Conservation (phyloP, 1,140 invertebrate species). For the Panonychus citri region DNA sequence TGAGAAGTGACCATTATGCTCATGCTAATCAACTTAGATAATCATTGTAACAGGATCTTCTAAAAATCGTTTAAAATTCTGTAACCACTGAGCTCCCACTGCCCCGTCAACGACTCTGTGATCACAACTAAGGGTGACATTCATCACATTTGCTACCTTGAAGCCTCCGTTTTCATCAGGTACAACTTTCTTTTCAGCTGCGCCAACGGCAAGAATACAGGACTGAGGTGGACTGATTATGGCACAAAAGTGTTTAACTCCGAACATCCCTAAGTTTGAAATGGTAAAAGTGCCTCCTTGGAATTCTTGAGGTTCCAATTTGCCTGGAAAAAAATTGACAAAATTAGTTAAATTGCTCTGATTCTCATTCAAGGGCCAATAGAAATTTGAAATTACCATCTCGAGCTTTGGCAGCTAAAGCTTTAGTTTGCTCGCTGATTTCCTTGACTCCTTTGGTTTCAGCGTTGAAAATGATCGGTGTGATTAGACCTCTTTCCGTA, state of each 20-base stretch:
- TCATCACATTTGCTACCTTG: constrained; percentile 30
- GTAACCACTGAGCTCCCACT: constrained; percentile 41
- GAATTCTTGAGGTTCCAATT: constrained; percentile 87
- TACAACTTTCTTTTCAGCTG: constrained; percentile 30
- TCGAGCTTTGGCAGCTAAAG: constrained; percentile 65
- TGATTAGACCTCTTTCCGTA: constrained; percentile 82
- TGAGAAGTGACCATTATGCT: too few relatives aligned
- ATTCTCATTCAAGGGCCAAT: neutral
- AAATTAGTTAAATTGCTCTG: too few relatives aligned
- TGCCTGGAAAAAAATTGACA: constrained; percentile 21
- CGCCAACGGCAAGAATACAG: constrained; percentile 40
- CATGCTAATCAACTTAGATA: constrained; percentile 24
- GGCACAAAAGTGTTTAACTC: constrained; percentile 41
- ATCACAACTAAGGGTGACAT: constrained; percentile 41
- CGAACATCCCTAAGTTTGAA: constrained; percentile 96
- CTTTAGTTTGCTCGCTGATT: constrained; percentile 62
- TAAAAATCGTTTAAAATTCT: constrained; percentile 34
- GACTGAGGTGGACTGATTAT: constrained; percentile 45
- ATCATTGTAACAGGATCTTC: constrained; percentile 41
- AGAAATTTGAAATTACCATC: constrained; percentile 33
- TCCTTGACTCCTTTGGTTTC: constrained; percentile 57
- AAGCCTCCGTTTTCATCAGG: constrained; percentile 23
- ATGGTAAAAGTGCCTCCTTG: constrained; percentile 62
- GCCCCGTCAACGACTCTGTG: constrained; percentile 48
- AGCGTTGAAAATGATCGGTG: constrained; percentile 84